Conservation (phyloP, 2,113 vertebrate species). For the Rhineura floridana region DNA sequence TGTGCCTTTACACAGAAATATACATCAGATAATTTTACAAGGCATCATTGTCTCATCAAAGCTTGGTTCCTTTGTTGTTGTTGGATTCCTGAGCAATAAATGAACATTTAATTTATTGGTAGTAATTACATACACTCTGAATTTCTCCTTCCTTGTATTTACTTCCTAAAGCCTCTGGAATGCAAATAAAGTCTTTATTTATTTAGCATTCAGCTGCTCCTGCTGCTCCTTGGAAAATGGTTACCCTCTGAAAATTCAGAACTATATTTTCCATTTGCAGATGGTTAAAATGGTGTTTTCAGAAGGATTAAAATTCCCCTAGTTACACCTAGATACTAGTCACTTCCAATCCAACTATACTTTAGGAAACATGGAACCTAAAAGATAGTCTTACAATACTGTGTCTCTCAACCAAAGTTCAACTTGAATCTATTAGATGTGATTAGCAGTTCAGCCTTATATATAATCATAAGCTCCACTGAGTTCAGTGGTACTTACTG, state of each 20-base stretch:
- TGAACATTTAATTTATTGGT: slow-evolving; percentile 41
- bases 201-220: slow-evolving; percentile 47
- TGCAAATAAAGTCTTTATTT: slow-evolving; percentile 52
- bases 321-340: neutral
- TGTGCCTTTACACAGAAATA: fast-evolving
- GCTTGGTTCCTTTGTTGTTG: neutral
- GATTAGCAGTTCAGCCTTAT: too few species aligned
- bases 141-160: slow-evolving; percentile 50
- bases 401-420: neutral
- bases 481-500: neutral
- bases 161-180: slow-evolving; percentile 21
- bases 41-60: neutral
- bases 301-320: neutral
- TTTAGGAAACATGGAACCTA: neutral
- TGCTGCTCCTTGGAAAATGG: slow-evolving; percentile 30
- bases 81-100: slow-evolving; percentile 32
- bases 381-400: neutral
- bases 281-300: neutral
- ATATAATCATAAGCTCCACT: too few species aligned
- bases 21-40: slow-evolving; percentile 3
- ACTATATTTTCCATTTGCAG: neutral
- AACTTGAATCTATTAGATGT: neutral
- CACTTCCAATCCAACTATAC: neutral
- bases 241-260: slow-evolving; percentile 8
- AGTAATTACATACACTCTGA: slow-evolving; percentile 44